These are phyloP conservation scores for Akabosia matsudoensis DNA, from an alignment of 1,140 invertebrate species.

Conservation along the genomic window DNA sequence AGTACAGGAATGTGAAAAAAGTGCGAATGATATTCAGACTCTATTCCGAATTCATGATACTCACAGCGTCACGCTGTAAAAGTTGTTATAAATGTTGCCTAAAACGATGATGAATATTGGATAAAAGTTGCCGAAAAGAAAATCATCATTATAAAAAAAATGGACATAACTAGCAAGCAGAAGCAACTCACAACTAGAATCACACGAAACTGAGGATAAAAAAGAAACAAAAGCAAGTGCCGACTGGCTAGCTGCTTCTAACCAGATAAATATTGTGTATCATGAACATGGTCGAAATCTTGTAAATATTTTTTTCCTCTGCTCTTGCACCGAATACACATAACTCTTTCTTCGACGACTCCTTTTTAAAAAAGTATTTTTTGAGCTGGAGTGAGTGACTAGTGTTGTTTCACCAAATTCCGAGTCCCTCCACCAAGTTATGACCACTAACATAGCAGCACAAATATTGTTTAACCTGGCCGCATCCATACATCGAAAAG, in stretches of 20 bases:
- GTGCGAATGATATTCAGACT: too few relatives aligned
- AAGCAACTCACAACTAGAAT: too few relatives aligned
- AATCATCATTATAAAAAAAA: conserved; percentile 5
- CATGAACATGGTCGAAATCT: too few relatives aligned
- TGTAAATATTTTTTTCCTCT: neutral
- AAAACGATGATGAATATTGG: neutral
- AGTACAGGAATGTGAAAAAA: too few relatives aligned
- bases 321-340: too few relatives aligned
- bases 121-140: conserved; percentile 17
- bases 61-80: neutral
- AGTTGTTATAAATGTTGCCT: neutral
- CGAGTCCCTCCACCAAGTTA: too few relatives aligned
- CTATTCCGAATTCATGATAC: neutral
- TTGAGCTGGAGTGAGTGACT: conserved; percentile 13
- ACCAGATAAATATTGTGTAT: too few relatives aligned
- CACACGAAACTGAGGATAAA: neutral
- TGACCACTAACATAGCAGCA: too few relatives aligned
- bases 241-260: too few relatives aligned
- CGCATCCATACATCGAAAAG: neutral
- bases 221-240: neutral
- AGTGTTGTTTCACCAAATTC: neutral
- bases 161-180: neutral
- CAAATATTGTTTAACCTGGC: too few relatives aligned
- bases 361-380: neutral
- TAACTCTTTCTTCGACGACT: neutral